phyloP scores from a whole-genome alignment of 2,113 vertebrate genomes.

The Calypte anna region DNA sequence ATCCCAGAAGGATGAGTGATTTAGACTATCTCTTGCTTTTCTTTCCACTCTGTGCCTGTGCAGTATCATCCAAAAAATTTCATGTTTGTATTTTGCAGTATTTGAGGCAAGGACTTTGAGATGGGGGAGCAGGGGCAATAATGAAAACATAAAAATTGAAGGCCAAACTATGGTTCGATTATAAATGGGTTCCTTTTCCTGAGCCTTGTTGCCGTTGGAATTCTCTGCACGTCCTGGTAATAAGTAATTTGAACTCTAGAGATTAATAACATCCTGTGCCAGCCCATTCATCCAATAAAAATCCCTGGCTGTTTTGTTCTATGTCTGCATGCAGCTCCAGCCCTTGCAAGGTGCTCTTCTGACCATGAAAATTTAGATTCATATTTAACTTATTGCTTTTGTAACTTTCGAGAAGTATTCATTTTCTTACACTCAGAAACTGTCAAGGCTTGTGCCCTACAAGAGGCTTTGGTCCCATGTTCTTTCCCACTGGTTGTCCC shows the following conservation, averaged over 20 bases:
- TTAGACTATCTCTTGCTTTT: background rate
- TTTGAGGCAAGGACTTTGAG: background rate
- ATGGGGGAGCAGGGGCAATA: background rate
- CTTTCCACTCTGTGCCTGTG: background rate
- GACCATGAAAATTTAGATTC: background rate
- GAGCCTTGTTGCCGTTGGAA: background rate
- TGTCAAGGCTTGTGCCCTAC: background rate
- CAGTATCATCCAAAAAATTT: background rate
- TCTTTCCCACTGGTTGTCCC: background rate
- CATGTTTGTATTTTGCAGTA: background rate
- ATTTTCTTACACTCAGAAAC: background rate
- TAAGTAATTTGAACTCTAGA: constrained; percentile 28
- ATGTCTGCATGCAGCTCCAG: background rate
- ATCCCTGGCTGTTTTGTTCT: constrained; percentile 13
- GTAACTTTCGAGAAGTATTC: background rate
- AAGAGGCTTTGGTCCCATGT: background rate
- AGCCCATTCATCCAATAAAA: constrained; percentile 29
- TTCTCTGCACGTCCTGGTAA: background rate
- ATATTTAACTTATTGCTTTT: constrained; percentile 7
- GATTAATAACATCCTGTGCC: background rate
- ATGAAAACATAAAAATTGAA: background rate
- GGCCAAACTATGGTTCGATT: background rate
- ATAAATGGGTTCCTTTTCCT: background rate
- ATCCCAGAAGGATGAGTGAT: background rate
- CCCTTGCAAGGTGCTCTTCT: background rate